Percentiles rank a stretch among this genome's conserved stretches.
Conservation (phyloP, 2,797 vertebrate genomes). For the Acanthurus lineatus region DNA sequence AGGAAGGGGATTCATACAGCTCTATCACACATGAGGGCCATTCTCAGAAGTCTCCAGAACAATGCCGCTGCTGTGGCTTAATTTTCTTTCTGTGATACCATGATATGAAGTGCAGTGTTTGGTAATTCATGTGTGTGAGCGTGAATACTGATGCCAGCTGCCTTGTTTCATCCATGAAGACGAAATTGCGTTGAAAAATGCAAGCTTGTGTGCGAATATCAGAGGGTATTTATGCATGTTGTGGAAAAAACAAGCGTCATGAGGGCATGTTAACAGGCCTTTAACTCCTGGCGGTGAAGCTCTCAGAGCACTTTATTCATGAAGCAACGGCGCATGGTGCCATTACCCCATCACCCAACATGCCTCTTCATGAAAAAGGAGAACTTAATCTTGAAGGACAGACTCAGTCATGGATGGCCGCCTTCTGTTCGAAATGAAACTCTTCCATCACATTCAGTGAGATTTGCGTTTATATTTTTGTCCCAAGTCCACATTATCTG, state of each 20-base stretch:
- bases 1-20: constrained; percentile 57
- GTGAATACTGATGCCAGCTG: constrained; percentile 36
- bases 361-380: constrained; percentile 33
- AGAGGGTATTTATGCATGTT: background rate
- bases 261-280: background rate
- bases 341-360: background rate
- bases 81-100: constrained; percentile 36
- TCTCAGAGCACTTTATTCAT: constrained; percentile 29
- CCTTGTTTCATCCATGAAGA: constrained; percentile 18
- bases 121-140: background rate
- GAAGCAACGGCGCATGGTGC: constrained; percentile 12
- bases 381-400: constrained; percentile 37
- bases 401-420: constrained; percentile 29
- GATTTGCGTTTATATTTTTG: constrained; percentile 23
- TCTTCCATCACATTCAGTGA: constrained; percentile 40
- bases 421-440: constrained; percentile 41
- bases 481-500: constrained; percentile 30
- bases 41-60: constrained; percentile 50
- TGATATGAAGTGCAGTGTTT: constrained; percentile 37
- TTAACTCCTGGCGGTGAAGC: background rate
- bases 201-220: background rate
- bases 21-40: constrained; percentile 42
- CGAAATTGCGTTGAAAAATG: constrained; percentile 15
- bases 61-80: constrained; percentile 23
- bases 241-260: constrained; percentile 8